A percentile compares a stretch with the other conserved stretches of the same genome.
phyloP scores from a whole-genome alignment of 2,797 vertebrate genomes.

The Halcyon smyrnensis region DNA sequence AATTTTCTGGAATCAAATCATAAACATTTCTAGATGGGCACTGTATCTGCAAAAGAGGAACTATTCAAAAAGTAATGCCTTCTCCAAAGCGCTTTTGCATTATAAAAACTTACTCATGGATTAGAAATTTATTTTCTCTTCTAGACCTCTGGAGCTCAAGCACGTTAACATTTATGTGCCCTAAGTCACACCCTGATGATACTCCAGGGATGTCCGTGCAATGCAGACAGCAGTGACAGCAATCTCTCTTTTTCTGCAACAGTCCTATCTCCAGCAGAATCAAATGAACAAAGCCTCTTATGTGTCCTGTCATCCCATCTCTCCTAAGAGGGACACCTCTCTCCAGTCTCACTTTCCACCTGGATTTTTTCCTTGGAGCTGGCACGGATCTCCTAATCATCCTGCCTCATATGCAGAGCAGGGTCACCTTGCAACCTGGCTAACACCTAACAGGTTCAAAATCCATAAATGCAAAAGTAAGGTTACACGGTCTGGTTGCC shows the following conservation, averaged over 20 bases:
- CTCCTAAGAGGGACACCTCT: neutral
- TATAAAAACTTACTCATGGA: neutral
- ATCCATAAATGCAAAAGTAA: neutral
- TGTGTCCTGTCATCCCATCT: neutral
- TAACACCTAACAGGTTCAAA: neutral
- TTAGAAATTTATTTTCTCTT: neutral
- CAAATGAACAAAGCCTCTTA: neutral
- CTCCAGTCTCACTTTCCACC: neutral
- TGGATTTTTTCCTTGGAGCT: neutral
- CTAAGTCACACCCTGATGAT: accelerated
- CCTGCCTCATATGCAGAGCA: neutral
- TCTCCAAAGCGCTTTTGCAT: neutral
- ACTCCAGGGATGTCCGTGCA: neutral
- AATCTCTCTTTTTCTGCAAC: neutral
- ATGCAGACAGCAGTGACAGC: accelerated
- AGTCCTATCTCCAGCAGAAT: neutral
- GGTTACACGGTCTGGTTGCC: neutral
- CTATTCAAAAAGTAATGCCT: neutral
- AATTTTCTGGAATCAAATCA: neutral
- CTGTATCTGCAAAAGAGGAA: neutral
- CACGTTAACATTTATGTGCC: accelerated
- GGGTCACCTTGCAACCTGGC: neutral
- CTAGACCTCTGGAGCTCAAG: neutral
- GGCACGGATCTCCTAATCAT: neutral
- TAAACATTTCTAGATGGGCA: neutral